phyloP scores from a whole-genome alignment of 2,888 invertebrate genomes.

The Melieria omissa region DNA sequence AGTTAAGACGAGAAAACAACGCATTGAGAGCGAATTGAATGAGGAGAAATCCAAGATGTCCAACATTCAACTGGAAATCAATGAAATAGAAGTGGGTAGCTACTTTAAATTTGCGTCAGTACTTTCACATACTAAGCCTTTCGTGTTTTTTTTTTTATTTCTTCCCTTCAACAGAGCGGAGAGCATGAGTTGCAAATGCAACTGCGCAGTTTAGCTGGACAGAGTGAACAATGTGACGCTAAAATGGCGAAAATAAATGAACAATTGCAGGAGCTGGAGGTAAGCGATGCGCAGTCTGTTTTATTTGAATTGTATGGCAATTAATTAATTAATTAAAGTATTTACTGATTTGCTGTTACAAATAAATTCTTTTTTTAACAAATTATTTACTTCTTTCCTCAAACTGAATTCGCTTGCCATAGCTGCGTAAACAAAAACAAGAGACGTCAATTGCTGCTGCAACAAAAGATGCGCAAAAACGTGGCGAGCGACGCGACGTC shows the following conservation, averaged over 20 bases:
- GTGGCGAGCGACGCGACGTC: conserved; percentile 59
- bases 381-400: too few species aligned
- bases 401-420: not conserved
- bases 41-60: conserved; percentile 59
- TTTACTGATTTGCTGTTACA: too few species aligned
- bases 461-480: conserved; percentile 49
- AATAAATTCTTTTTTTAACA: too few species aligned
- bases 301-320: too few species aligned
- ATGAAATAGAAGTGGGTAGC: conserved; percentile 26
- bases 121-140: not conserved
- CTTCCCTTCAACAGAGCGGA: conserved; percentile 38
- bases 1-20: conserved; percentile 39
- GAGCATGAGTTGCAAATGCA: conserved; percentile 47
- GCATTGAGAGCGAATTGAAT: conserved; percentile 41
- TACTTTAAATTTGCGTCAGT: not conserved
- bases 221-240: not conserved
- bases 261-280: conserved; percentile 38
- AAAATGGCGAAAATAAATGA: conserved; percentile 42
- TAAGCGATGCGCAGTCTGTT: conserved; percentile 1
- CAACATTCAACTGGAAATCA: conserved; percentile 61
- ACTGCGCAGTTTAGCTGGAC: conserved; percentile 42
- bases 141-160: conserved; percentile 2
- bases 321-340: too few species aligned
- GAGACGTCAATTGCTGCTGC: not conserved
- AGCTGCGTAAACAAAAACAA: not conserved